phyloP scores from a whole-genome alignment of 2,797 vertebrate species.

The Coregonus sp. region DNA sequence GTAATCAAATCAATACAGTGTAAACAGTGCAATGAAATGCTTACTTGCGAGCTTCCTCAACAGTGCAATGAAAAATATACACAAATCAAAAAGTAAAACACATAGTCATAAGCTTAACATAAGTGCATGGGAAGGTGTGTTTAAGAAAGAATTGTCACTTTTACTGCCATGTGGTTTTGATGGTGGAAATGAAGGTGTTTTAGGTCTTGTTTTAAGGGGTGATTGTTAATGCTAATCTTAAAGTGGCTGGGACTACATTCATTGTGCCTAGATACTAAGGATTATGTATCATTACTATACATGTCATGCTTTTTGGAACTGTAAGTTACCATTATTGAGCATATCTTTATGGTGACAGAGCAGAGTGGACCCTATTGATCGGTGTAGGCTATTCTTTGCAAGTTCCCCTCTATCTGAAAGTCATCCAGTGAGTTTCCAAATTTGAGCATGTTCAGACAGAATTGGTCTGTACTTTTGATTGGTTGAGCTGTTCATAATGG shows the following conservation, averaged over 20 bases:
- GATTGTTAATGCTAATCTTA: slow-evolving; percentile 46
- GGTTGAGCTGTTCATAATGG: slow-evolving; percentile 9
- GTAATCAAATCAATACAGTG: not conserved
- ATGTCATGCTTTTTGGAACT: not conserved
- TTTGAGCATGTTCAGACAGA: not conserved
- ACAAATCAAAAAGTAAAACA: not conserved
- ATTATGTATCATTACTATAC: not conserved
- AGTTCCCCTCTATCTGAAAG: not conserved
- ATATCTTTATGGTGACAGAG: slow-evolving; percentile 4
- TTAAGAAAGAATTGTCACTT: slow-evolving; percentile 13
- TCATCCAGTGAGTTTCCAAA: not conserved
- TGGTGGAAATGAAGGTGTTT: slow-evolving; percentile 41
- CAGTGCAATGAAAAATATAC: not conserved
- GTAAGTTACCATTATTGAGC: not conserved
- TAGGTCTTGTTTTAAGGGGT: not conserved
- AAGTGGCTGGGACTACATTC: slow-evolving; percentile 13
- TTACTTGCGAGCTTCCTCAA: not conserved
- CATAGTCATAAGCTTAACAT: not conserved
- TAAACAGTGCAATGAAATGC: not conserved
- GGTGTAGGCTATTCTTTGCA: not conserved
- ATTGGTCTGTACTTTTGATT: not conserved
- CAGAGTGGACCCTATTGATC: not conserved
- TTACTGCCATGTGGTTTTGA: slow-evolving; percentile 41
- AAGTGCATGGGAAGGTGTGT: not conserved
- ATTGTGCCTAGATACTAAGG: not conserved